These are phyloP conservation scores for Tenthredo amoena DNA, from an alignment of 2,888 invertebrate species.

Conservation along the genomic window DNA sequence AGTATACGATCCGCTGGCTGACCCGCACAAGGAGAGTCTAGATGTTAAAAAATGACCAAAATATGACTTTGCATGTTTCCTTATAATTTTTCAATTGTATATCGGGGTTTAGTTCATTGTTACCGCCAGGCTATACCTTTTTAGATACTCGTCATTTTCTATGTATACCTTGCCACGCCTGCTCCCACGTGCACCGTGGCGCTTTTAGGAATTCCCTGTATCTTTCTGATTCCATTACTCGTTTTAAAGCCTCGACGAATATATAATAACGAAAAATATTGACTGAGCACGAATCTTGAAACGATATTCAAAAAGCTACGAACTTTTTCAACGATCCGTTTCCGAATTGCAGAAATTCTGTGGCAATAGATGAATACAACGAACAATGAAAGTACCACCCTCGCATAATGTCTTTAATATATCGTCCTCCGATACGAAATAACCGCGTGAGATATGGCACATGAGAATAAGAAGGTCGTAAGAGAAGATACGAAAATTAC, in stretches of 20 bases:
- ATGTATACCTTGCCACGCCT: not conserved
- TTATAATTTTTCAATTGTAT: constrained; percentile 30
- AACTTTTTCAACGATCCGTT: not conserved
- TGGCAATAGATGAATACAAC: not conserved
- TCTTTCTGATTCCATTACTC: not conserved
- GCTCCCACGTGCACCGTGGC: not conserved
- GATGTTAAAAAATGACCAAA: constrained; percentile 31
- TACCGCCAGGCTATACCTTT: not conserved
- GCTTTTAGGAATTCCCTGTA: not conserved
- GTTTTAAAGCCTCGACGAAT: not conserved
- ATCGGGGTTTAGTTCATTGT: constrained; percentile 31
- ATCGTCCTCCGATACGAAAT: not conserved
- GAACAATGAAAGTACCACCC: not conserved
- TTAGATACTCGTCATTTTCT: constrained; percentile 24
- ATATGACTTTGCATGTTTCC: constrained; percentile 42
- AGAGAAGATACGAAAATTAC: constrained; percentile 40
- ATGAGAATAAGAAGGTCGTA: not conserved
- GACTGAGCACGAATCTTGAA: not conserved
- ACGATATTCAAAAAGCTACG: not conserved
- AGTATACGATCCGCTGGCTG: not conserved
- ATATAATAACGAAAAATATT: not conserved
- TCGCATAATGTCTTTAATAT: not conserved
- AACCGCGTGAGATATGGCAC: constrained; percentile 20
- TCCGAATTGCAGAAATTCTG: not conserved
- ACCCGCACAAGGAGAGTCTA: not conserved